A percentile compares a stretch with the other conserved stretches of the same genome.
These are phyloP conservation scores for Margaritifera margaritifera DNA, from an alignment of 2,888 invertebrate species.

Conservation along the genomic window DNA sequence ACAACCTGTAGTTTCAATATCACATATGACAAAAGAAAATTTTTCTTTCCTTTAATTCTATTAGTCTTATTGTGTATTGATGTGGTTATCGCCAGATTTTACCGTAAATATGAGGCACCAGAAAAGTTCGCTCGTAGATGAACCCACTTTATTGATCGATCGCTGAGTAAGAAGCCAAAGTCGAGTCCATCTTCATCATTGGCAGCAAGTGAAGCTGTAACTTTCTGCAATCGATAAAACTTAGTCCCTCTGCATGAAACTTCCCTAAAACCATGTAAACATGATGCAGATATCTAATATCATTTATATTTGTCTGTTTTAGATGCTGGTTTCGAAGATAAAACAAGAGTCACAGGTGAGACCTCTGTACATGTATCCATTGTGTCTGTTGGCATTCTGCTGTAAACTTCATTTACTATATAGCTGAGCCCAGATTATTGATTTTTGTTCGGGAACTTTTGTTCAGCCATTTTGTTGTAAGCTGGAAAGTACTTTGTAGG, in stretches of 20 bases:
- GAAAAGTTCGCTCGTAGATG: too few species aligned
- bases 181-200: constrained; percentile 1
- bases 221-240: constrained; percentile 5
- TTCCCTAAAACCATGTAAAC: constrained; percentile 2
- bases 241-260: constrained; percentile 5
- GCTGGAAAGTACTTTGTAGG: too few species aligned
- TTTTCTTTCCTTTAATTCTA: too few species aligned
- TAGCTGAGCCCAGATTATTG: constrained; percentile 44
- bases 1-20: too few species aligned
- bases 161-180: too few species aligned
- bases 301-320: constrained; percentile 34
- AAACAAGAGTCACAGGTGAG: constrained; percentile 66
- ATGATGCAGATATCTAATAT: neutral
- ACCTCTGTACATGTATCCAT: neutral
- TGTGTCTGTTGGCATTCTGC: neutral
- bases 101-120: too few species aligned
- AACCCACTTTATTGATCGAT: too few species aligned
- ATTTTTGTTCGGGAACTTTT: constrained; percentile 62
- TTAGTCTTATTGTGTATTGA: too few species aligned
- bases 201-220: neutral
- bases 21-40: too few species aligned
- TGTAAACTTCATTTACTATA: neutral
- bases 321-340: constrained; percentile 65
- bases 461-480: constrained; percentile 35
- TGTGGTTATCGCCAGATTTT: too few species aligned